Conservation (phyloP, 2,797 vertebrate species). For the Propithecus deckenii region DNA sequence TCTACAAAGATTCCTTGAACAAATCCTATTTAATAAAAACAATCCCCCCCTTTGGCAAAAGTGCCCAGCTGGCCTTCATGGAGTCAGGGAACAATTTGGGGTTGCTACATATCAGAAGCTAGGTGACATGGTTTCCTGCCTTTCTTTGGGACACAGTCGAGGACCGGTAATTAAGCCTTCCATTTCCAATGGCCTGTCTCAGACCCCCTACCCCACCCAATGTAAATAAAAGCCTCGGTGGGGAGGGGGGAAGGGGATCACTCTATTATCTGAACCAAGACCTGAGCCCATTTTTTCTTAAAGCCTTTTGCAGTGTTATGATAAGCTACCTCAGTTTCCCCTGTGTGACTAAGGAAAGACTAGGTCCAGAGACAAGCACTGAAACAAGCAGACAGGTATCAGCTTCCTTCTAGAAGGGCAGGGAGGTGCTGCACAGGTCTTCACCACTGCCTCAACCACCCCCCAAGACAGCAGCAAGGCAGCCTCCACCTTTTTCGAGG, state of each 20-base stretch:
- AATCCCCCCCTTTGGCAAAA: background rate
- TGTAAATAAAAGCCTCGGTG: background rate
- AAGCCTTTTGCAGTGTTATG: background rate
- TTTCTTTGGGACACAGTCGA: background rate
- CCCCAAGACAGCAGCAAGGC: background rate
- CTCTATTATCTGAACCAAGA: background rate
- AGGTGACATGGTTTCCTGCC: background rate
- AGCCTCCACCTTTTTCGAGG: background rate
- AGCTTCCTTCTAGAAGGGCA: background rate
- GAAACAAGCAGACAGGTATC: background rate
- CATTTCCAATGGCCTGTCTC: background rate
- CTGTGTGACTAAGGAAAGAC: background rate
- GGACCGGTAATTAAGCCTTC: background rate
- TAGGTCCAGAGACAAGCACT: background rate
- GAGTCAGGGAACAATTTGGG: background rate
- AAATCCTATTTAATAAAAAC: background rate
- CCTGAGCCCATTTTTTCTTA: background rate
- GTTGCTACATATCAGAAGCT: background rate
- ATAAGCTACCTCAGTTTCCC: background rate
- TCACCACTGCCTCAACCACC: background rate
- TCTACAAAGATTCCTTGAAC: background rate
- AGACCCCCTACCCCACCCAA: background rate
- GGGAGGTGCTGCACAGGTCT: accelerated
- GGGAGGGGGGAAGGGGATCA: background rate
- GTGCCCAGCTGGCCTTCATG: background rate